These are phyloP conservation scores for Synergus gifuensis DNA, from an alignment of 2,888 invertebrate species.

Conservation along the genomic window DNA sequence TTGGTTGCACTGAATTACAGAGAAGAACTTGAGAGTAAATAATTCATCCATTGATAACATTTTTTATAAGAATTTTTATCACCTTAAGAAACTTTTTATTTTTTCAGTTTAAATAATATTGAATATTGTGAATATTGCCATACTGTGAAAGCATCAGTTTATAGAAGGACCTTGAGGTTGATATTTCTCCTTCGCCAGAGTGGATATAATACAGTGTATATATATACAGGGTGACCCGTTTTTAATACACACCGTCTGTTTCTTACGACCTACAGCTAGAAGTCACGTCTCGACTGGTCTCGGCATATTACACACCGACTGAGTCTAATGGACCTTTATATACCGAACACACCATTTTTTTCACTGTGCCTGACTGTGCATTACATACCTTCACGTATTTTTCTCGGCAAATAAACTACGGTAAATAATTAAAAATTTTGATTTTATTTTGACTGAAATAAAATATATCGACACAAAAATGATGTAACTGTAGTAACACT, in stretches of 20 bases:
- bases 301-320: conserved; percentile 62
- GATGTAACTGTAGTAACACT: background rate
- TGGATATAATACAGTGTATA: conserved; percentile 43
- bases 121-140: background rate
- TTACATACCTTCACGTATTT: background rate
- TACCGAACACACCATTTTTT: conserved; percentile 58
- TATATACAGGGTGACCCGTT: conserved; percentile 57
- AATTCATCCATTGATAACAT: no score
- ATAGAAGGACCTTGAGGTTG: background rate
- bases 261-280: conserved; percentile 63
- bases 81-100: no score
- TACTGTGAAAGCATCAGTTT: conserved; percentile 15
- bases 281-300: conserved; percentile 67
- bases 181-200: conserved; percentile 18
- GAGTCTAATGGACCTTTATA: conserved; percentile 68
- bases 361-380: conserved; percentile 41
- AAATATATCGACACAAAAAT: background rate
- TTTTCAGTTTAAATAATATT: background rate
- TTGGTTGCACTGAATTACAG: no score
- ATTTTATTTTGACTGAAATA: background rate
- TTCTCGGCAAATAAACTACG: background rate
- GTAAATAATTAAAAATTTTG: conserved; percentile 2
- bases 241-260: conserved; percentile 71
- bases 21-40: no score
- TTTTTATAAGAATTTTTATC: no score